Evolutionary conservation across 53 echinoderm and acorn worm genomes (phyloP), one percentile per base, ranked within the genome.

Genomic region (Paracentrotus lividus): DNA sequence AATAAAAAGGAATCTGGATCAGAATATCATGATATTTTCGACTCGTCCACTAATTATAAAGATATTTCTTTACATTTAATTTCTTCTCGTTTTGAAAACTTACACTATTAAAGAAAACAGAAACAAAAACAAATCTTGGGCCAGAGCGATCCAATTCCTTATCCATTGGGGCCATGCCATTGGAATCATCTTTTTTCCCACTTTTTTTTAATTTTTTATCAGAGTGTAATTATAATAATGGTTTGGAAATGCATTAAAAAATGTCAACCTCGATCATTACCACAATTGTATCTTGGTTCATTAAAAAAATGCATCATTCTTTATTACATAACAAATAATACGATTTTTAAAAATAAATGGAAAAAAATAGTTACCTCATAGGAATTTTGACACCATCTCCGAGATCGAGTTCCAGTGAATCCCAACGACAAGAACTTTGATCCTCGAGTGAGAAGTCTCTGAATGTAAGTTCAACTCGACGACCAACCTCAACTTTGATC

Each of bases 351-450:
- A 45, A 14, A 77, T 5, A 42, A 13, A 42, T 1, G 7, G 24
- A 34, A 8, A 42, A 7, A 26, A 26, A 90, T 12, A 72, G 72
- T 90, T 72, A 90, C 90, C 52, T 90, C 90, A 90, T 90, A 12
- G 90, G 75, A 47, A 90, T 75, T 44, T 72, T 90, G 90, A 90
- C 53, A 66, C 72, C 72, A 43, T 90, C 90, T 72, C 90, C 75
- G 49, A 90, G 90, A 56, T 90, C 90, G 21, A 90, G 45, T 53
- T 68, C 72, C 51, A 90, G 49, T 44, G 49, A 49, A 53, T 90
- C 90, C 90, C 90, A 90, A 47, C 90, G 29, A 42, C 90, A 90
- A 16, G 53, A 49, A 5, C n/a, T 49, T 26, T 90, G 90, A 49
- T 72, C 29, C 75, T 90, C 90, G 13, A 90, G 47, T 13, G 72